Base-by-base conservation (phyloP, 2,888 invertebrate species). In the Drosophila siamana region DNA sequence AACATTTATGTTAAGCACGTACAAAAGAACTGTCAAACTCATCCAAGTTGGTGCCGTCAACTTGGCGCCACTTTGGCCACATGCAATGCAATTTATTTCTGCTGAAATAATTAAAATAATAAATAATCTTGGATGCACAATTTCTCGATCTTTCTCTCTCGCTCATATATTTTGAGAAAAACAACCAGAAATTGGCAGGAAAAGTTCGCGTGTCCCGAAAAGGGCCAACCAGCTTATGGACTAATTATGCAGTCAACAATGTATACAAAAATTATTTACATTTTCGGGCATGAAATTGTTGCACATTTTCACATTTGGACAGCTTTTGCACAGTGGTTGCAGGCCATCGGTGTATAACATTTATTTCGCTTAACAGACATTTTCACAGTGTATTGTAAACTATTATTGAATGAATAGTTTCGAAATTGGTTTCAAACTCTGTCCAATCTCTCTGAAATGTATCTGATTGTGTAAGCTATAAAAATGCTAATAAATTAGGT, bases 21-120 rank as follows among this genome's bases (percentile, higher is more conserved):
- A 82, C 59, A 63, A 67, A 63, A 65, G 76, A 79, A 70, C 80
- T 88, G 86, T 82, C 83, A 88, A 76, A 88, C 62, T 70, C 76
- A 76, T 76, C 83, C 70, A 61, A 73, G 79, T 63, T 30, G 57
- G 61, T 44, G 80, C 66, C 83, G 88, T 65, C 86, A 68, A 67
- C 51, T 50, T 79, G 83, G 83, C 83, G 83, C 82, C 82, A 59
- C 62, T 59, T 62, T 36, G 64, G 63, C 67, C 74, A 70, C 85
- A 84, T 76, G 83, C 83, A 71, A 69, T 72, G 79, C 63, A 44
- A 65, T 68, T 77, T 79, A 67, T 63, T 66, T 59, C 69, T 57
- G 73, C 65, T 69, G 57, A 77, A 87, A 78, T 85, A 88, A 88
- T 86, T 86, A 75, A 74, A 69, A 80, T 80, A 71, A 77, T 83